phyloP scores from a whole-genome alignment of 1,140 invertebrate species.

The Pseudomyrmex cubaensis region DNA sequence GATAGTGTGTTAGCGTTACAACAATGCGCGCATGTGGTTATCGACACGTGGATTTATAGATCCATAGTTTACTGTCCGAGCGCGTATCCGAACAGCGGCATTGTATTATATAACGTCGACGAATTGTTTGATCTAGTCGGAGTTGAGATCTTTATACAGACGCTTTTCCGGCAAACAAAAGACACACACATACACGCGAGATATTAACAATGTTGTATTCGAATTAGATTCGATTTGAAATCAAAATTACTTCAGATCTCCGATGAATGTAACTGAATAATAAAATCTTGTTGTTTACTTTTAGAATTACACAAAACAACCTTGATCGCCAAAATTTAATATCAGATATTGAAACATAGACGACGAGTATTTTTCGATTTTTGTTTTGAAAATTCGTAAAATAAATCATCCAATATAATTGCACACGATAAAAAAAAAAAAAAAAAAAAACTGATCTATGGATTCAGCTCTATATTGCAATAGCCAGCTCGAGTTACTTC shows the following conservation, averaged over 20 bases:
- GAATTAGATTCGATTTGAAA: not conserved
- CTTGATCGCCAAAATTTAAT: not conserved
- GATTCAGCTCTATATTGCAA: not conserved
- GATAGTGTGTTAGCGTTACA: not conserved
- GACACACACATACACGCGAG: too few relatives aligned
- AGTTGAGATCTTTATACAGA: not conserved
- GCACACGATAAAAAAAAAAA: too few relatives aligned
- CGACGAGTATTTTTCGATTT: not conserved
- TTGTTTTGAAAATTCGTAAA: not conserved
- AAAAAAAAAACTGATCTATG: conserved; percentile 1
- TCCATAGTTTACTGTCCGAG: not conserved
- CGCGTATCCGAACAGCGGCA: too few relatives aligned
- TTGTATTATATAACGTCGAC: too few relatives aligned
- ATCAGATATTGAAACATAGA: not conserved
- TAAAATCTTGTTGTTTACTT: too few relatives aligned
- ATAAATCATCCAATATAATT: too few relatives aligned
- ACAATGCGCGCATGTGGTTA: not conserved
- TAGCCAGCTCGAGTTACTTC: not conserved
- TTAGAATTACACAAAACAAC: too few relatives aligned
- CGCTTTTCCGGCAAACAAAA: too few relatives aligned
- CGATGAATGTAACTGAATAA: too few relatives aligned
- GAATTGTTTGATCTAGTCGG: not conserved
- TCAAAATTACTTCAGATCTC: not conserved
- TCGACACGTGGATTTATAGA: not conserved
- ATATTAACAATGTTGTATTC: not conserved